A percentile compares a stretch with the other conserved stretches of the same genome.
Evolutionary conservation across 2,888 invertebrate species (phyloP).

Genomic region (Unio pictorum): DNA sequence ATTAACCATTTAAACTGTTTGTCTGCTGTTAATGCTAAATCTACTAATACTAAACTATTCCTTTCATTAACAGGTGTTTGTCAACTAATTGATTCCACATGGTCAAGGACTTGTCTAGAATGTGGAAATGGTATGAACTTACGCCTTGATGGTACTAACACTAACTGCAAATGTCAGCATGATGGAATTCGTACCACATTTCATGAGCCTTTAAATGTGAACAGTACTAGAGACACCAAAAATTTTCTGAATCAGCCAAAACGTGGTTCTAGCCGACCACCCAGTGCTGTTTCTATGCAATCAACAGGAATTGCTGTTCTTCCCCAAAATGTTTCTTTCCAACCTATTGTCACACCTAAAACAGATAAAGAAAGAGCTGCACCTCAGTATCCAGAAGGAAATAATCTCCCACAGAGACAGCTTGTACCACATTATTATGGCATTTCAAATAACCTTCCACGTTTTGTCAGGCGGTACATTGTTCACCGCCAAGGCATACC

Average conservation of each 20-base stretch:
- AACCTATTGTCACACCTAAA: constrained; percentile 10
- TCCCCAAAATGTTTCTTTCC: too few relatives aligned
- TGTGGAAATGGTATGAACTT: constrained; percentile 63
- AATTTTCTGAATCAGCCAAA: constrained; percentile 30
- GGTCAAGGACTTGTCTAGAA: constrained; percentile 54
- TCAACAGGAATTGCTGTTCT: too few relatives aligned
- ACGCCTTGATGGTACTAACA: constrained; percentile 53
- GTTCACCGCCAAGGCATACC: constrained; percentile 41
- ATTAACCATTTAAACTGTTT: too few relatives aligned
- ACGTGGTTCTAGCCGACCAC: constrained; percentile 38
- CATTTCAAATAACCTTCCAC: constrained; percentile 31
- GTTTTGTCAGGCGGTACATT: constrained; percentile 44
- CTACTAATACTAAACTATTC: too few relatives aligned
- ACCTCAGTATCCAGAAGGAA: constrained; percentile 49
- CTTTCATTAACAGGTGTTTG: constrained; percentile 53
- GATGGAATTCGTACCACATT: constrained; percentile 48
- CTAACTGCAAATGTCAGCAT: constrained; percentile 60
- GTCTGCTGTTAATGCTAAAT: too few relatives aligned
- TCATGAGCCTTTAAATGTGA: constrained; percentile 14
- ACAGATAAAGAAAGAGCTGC: constrained; percentile 38
- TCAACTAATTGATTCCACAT: constrained; percentile 48
- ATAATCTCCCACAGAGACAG: constrained; percentile 16
- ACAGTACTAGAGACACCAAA: constrained; percentile 20
- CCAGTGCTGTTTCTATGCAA: constrained; percentile 16
- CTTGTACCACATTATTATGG: constrained; percentile 1